Percentiles rank a stretch among this genome's conserved stretches.
These are phyloP conservation scores for Dryas iulia DNA, from an alignment of 1,140 invertebrate genomes.

Conservation along the genomic window DNA sequence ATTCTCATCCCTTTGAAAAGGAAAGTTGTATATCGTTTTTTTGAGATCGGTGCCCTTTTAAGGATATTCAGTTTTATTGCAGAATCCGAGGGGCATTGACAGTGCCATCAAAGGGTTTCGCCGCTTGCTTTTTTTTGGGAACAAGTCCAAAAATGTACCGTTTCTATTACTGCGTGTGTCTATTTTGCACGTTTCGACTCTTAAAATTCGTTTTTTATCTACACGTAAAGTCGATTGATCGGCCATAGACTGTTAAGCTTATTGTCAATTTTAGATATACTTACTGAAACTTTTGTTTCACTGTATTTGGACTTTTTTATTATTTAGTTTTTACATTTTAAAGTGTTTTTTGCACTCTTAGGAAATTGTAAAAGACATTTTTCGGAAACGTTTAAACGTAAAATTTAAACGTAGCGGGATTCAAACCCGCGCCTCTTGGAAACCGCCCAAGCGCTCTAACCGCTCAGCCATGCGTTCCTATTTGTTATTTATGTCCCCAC, in stretches of 20 bases:
- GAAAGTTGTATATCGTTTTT: slow-evolving; percentile 69
- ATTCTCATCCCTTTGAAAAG: slow-evolving; percentile 66
- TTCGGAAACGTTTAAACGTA: no score
- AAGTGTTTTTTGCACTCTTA: no score
- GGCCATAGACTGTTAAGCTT: not conserved
- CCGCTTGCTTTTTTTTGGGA: slow-evolving; percentile 8
- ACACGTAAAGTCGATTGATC: not conserved
- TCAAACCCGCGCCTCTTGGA: no score
- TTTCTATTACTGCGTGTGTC: not conserved
- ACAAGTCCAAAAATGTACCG: not conserved
- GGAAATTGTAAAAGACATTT: no score
- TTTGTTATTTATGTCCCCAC: no score
- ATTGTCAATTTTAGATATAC: no score
- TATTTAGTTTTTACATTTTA: no score
- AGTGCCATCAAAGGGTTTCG: slow-evolving; percentile 52
- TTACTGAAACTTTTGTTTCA: not conserved
- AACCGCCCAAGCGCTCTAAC: no score
- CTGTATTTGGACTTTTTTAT: no score
- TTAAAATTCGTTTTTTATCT: not conserved
- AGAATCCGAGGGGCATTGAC: slow-evolving; percentile 47
- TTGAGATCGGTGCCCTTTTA: slow-evolving; percentile 63
- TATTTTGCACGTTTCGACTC: not conserved
- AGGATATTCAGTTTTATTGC: slow-evolving; percentile 62
- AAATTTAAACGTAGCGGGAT: no score
- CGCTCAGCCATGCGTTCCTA: no score